Conservation (phyloP, 2,113 vertebrate species). For the Percina caprodes region DNA sequence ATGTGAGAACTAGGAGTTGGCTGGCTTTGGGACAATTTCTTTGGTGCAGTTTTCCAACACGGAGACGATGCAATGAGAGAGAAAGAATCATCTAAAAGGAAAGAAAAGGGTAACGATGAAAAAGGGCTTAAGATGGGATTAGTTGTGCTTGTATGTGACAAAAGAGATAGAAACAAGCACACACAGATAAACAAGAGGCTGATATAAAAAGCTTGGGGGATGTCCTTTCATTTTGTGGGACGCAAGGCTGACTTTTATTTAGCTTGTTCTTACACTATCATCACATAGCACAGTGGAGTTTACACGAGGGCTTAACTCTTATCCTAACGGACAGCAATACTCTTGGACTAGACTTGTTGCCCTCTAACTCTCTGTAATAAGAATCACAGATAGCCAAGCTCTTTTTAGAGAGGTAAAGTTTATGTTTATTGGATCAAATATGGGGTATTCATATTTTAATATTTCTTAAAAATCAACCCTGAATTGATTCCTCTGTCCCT, state of each 20-base stretch:
- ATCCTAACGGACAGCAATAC: slow-evolving; percentile 44
- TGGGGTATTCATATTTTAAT: slow-evolving; percentile 18
- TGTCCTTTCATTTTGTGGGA: slow-evolving; percentile 56
- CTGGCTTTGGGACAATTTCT: slow-evolving; percentile 15
- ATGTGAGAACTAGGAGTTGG: slow-evolving; percentile 12
- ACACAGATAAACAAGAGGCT: slow-evolving; percentile 69
- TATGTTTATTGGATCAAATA: neutral
- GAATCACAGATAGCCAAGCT: slow-evolving; percentile 26
- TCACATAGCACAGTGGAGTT: slow-evolving; percentile 51
- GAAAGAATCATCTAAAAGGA: slow-evolving; percentile 40
- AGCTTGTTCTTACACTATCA: slow-evolving; percentile 54
- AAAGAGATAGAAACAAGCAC: slow-evolving; percentile 67
- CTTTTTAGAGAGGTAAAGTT: slow-evolving; percentile 19
- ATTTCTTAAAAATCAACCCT: slow-evolving; percentile 9
- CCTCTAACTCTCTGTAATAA: slow-evolving; percentile 34
- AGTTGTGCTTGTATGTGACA: slow-evolving; percentile 67
- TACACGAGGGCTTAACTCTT: slow-evolving; percentile 55
- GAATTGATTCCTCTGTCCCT: neutral
- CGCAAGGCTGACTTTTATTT: slow-evolving; percentile 44
- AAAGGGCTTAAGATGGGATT: slow-evolving; percentile 72
- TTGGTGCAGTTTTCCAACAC: slow-evolving; percentile 33
- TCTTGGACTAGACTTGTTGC: slow-evolving; percentile 42
- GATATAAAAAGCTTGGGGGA: slow-evolving; percentile 59
- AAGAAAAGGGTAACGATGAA: slow-evolving; percentile 42
- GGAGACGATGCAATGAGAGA: slow-evolving; percentile 20